These are phyloP conservation scores for Notothenia coriiceps DNA, from an alignment of 2,113 vertebrate genomes.

Conservation along the genomic window DNA sequence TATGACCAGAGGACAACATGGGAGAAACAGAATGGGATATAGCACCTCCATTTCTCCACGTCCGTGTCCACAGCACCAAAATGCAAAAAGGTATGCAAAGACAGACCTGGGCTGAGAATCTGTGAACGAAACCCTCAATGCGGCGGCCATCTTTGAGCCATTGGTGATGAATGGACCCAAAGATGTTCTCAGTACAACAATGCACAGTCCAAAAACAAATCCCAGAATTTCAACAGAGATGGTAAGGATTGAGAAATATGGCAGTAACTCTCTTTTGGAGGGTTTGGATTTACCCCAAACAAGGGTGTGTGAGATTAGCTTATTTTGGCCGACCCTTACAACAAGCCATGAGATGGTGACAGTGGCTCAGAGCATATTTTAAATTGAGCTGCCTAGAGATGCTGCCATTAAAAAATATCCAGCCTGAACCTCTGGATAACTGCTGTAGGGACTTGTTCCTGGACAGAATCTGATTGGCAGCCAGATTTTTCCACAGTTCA, in stretches of 20 bases:
- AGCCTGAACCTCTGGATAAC: slow-evolving; percentile 15
- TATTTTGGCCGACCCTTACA: slow-evolving; percentile 31
- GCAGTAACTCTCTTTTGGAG: slow-evolving; percentile 39
- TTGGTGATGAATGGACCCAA: slow-evolving; percentile 17
- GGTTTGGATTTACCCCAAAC: slow-evolving; percentile 16
- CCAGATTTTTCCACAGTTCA: slow-evolving; percentile 13
- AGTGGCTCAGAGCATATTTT: slow-evolving; percentile 15
- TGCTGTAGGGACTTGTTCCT: slow-evolving; percentile 41
- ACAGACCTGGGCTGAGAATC: slow-evolving; percentile 31
- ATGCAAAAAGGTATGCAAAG: slow-evolving; percentile 13
- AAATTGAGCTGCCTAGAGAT: slow-evolving; percentile 63
- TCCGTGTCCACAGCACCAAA: slow-evolving; percentile 45
- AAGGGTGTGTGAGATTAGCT: slow-evolving; percentile 23
- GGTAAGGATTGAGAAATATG: slow-evolving; percentile 24
- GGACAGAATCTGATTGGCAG: slow-evolving; percentile 46
- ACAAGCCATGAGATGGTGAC: neutral
- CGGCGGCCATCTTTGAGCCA: slow-evolving; percentile 36
- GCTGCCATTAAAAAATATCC: slow-evolving; percentile 32
- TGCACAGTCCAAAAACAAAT: slow-evolving; percentile 53
- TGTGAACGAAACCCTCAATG: slow-evolving; percentile 42
- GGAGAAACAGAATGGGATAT: slow-evolving; percentile 53
- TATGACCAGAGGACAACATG: slow-evolving; percentile 48
- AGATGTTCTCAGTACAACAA: slow-evolving; percentile 26
- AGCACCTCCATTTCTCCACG: slow-evolving; percentile 62
- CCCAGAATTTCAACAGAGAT: slow-evolving; percentile 27